Evolutionary conservation across 2,113 vertebrate genomes (phyloP), one percentile per base, ranked within the genome.

Genomic region (Hiodon alosoides): DNA sequence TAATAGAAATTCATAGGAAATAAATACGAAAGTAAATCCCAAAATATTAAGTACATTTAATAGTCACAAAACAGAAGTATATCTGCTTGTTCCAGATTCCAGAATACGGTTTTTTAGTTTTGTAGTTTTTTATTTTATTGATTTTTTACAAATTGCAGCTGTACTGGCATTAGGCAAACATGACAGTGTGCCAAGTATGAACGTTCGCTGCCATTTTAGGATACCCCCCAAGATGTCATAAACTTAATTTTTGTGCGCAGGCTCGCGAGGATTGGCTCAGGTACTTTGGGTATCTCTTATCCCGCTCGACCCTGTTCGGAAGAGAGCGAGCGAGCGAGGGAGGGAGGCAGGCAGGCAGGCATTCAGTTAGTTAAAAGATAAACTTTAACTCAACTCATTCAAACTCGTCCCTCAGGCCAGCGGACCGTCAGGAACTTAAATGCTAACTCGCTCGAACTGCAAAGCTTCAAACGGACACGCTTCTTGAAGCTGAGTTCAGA

Each of bases 341-440:
- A 60, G 67, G 52, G 47, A 53, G 50, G 16, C 67, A 17, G 52
- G 67, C 50, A 52, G 67, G 51, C 50, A n/a, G 52, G 48, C 50
- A 74, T 59, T 17, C 60, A 48, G 31, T 31, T 31, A 31, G 31
- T 31, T 1, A 75, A 69, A 61, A 74, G 69, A 71, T 74, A 75
- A 72, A 76, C 51, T 67, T 31, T 72, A 62, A 73, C 78, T 55
- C 74, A 75, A 78, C 59, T 76, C 80, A 77, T 77, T 79, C 80
- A 76, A 66, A 79, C 77, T 71, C 31, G 58, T 69, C 71, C 68
- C 72, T 59, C 71, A 59, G 52, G 71, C 17, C 72, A 50, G 60
- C 65, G 58, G 69, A 74, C 72, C n/a, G 67, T 17, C 52, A 16
- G 67, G 4, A 54, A 46, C 46, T 31, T 31, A 31, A 31, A 31